Evolutionary conservation across 2,113 vertebrate species (phyloP), one percentile per base, ranked within the genome.

Genomic region (Tympanuchus pallidicinctus): DNA sequence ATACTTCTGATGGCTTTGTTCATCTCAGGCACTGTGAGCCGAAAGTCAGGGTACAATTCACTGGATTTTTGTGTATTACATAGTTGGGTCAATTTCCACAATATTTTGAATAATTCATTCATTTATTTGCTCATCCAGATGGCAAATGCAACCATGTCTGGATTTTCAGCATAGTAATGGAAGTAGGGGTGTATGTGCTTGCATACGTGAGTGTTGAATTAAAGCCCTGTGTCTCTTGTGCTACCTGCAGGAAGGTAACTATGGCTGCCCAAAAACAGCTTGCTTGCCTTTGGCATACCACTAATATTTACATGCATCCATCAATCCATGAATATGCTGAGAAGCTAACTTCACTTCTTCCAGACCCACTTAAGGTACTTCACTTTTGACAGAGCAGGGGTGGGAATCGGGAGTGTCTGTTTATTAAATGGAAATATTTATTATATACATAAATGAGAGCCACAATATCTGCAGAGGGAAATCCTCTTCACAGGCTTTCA

Each of bases 291-390:
- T 99, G 99, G 98, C 99, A 99, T 74, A 99, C 98, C 2, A 98
- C 98, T 27, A 92, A 96, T 36, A 94, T 98, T 96, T 99, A 99
- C 88, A 95, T 98, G 86, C 95, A 98, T 76, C 97, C 98, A 2
- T 32, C 97, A 20, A 97, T 99, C 30, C 98, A 99, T 0, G 98
- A 99, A 92, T 99, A 99, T 6, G 98, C 97, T 40, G 98, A 99
- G 92, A 99, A 99, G 93, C 97, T 99, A 8, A 95, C 97, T 2
- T 97, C 98, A 4, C 95, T 97, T 81, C 65, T 99, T 10, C 99
- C 99, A 13, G 98, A 99, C 43, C 98, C 99, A 10, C 98, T 99
- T 14, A 99, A 99, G 98, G 99, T 99, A 97, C 45, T 27, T 34
- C 22, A 30, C 27, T 78, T 57, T 61, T 47, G 25, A 16, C 34